Conservation (phyloP, 1,140 invertebrate species). For the Stratiolaelaps scimitus region DNA sequence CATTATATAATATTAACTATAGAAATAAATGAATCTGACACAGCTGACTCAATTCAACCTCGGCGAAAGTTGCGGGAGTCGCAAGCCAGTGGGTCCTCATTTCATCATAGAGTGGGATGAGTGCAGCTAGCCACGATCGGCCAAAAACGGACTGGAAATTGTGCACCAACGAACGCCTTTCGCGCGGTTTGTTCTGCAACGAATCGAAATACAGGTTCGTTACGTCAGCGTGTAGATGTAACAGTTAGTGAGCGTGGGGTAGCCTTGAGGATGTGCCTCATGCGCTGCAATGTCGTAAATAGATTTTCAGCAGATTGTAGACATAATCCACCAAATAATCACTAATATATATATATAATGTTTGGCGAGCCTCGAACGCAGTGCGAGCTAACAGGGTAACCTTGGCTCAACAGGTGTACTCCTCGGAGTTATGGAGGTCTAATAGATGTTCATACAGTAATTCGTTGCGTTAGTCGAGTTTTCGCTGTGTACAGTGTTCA, state of each 20-base stretch:
- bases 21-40: too few species aligned
- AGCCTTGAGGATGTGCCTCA: background rate
- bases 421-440: too few species aligned
- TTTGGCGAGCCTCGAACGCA: too few species aligned
- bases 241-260: too few species aligned
- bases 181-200: background rate
- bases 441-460: too few species aligned
- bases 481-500: too few species aligned
- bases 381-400: too few species aligned
- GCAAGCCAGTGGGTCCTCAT: background rate
- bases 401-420: too few species aligned
- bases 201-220: background rate
- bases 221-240: background rate
- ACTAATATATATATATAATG: background rate
- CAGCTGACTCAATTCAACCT: too few species aligned
- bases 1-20: too few species aligned
- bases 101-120: background rate
- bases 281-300: background rate
- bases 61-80: too few species aligned
- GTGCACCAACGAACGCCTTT: background rate
- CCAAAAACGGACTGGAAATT: slow-evolving; percentile 1
- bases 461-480: too few species aligned
- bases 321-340: background rate
- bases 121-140: background rate
- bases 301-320: background rate